Base-by-base conservation (phyloP, 2,113 vertebrate genomes). In the Onychostoma macrolepis region DNA sequence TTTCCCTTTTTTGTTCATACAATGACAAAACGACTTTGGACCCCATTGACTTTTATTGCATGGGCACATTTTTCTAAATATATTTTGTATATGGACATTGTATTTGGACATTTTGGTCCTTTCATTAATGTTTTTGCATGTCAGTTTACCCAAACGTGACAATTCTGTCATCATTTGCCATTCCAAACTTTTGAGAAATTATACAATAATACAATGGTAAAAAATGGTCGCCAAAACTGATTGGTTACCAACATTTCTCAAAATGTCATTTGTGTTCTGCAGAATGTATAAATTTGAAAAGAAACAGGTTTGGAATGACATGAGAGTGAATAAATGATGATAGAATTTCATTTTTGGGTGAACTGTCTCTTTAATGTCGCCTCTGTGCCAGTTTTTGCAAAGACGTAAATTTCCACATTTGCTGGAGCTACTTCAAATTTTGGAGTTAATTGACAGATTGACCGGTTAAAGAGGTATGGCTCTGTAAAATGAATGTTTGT, bases 371-470 rank as follows among this genome's bases (percentile, higher is more conserved):
- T 28, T 69, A 69, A 69, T 69, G 63, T 67, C 13, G 5, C 15
- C 26, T 28, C n/a, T 28, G 6, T 69, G 65, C 28, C 30, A 38
- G 67, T 21, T 71, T 38, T 41, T 41, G 71, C 36, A 74, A 72
- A 72, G 36, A 74, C 10, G 71, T 74, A 74, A n/a, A 41, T 74
- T 74, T 74, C 36, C 71, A 74, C 36, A 74, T 74, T 41, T 41
- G 36, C 21, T 41, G 69, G 69, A 72, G 36, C 21, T 41, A 74
- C 33, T 38, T 38, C 19, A 38, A 11, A 72, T 38, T 38, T 11
- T 72, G 19, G 21, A 24, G 19, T 72, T 38, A 74, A 74, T 3
- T 74, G 36, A 74, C 36, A 74, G 71, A 41, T 74, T 74, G 36
- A n/a, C 69, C 19, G 21, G 33, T 72, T 72, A 41, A 74, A 74